Evolutionary conservation across 2,113 vertebrate species (phyloP), one percentile per base, ranked within the genome.

Genomic region (Perca schrenkii): DNA sequence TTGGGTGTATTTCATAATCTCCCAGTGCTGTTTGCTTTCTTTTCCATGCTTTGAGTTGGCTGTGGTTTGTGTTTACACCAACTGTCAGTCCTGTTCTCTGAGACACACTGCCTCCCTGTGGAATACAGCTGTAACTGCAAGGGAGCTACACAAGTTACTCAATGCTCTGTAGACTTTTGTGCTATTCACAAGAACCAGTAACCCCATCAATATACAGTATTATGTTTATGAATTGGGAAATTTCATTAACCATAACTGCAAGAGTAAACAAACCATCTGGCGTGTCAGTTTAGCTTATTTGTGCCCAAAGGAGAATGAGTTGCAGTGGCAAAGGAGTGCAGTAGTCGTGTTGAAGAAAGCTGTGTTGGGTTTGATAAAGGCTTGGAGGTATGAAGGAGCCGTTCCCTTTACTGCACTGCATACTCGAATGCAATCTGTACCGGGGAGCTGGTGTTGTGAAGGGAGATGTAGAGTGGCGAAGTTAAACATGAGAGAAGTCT

Each of bases 71-170:
- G 75, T 86, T 90, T 77, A 60, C 50, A 4, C 67, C 79, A 86
- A 79, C 79, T 82, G 84, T 80, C 82, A 7, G 25, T 7, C 61
- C 47, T 36, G 28, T n/a, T 69, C 17, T 70, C 79, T 79, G 73
- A 69, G 77, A 88, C 85, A 90, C 74, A 91, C 82, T 82, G 77
- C 91, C 90, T 19, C 86, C 75, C 28, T 61, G 91, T 92, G 91
- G 88, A 66, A 31, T 19, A 57, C 49, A 50, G 11, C 31, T 79
- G 69, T 43, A 60, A 86, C 49, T 82, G 62, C 12, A 69, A 36
- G 2, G 2, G 10, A 49, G 25, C 14, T 10, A 6, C 8, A 83
- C 7, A 54, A 67, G 72, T 60, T 36, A 21, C 22, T 68, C 4
- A 14, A 4, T 28, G 40, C 50, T 1, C 22, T 50, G 12, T 8